Conservation (phyloP, 2,888 invertebrate species). For the Drymonia ruficornis region DNA sequence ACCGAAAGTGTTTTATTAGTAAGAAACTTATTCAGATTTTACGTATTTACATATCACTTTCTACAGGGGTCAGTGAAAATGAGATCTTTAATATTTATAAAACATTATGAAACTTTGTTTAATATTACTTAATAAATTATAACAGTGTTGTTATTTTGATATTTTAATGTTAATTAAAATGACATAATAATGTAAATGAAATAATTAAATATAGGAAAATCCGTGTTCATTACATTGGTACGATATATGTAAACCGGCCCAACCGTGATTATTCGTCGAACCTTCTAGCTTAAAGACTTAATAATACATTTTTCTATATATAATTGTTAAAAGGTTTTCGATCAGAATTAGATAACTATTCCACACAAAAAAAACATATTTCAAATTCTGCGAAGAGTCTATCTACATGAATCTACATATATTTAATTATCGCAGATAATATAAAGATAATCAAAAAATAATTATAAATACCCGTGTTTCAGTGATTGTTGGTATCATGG, state of each 20-base stretch:
- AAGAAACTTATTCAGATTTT: slow-evolving; percentile 21
- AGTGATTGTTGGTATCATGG: neutral
- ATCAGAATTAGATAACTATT: neutral
- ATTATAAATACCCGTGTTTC: neutral
- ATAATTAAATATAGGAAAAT: too few relatives aligned
- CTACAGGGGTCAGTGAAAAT: slow-evolving; percentile 18
- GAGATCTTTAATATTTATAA: neutral
- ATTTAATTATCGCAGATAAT: neutral
- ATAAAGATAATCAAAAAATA: neutral
- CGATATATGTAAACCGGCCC: too few relatives aligned
- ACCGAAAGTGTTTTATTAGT: slow-evolving; percentile 32
- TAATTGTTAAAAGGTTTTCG: too few relatives aligned
- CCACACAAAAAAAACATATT: slow-evolving; percentile 6
- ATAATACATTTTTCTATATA: too few relatives aligned
- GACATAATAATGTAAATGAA: too few relatives aligned
- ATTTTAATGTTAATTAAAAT: too few relatives aligned
- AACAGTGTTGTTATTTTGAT: too few relatives aligned
- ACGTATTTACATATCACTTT: slow-evolving; percentile 27
- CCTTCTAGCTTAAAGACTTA: too few relatives aligned
- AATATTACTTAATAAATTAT: neutral
- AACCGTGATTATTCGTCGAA: too few relatives aligned
- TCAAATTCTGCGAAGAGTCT: neutral
- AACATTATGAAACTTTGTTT: slow-evolving; percentile 5
- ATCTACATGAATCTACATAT: neutral
- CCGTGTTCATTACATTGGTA: too few relatives aligned